Base-by-base conservation (phyloP, 2,113 vertebrate genomes). In the Onychostoma macrolepis region DNA sequence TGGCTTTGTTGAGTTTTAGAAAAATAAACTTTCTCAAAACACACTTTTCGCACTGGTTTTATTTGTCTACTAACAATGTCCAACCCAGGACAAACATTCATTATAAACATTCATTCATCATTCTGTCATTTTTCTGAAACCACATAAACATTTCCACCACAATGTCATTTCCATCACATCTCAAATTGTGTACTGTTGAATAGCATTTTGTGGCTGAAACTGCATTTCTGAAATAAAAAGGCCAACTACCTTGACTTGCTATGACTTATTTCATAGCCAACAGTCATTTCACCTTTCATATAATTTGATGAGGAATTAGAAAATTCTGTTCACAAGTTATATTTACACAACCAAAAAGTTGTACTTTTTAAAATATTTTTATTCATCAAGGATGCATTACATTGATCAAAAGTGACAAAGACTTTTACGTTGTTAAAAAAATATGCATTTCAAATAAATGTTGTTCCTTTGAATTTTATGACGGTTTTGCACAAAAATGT, bases 261-360 rank as follows among this genome's bases (percentile, higher is more conserved):
- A 48, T 15, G 12, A 48, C 12, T 48, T 48, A 13, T 45, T 45
- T 45, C 45, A 45, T 45, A 48, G 45, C 12, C 45, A 48, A 48
- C 45, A 48, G 45, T 48, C 13, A 48, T 53, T 53, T 53, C 63
- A 28, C 26, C 15, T 28, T 65, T 65, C 61, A 65, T 65, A 12
- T 13, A 65, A 26, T 65, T 15, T 63, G n/a, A 36, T 33, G 2
- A 69, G n/a, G 28, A 65, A 65, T 77, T 9, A 67, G 1, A 33
- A 36, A 71, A 28, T 45, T 79, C 41, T 79, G 75, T 79, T 86
- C 21, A 80, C 50, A 24, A 56, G 21, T 71, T 2, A 69, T 69
- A 33, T 69, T 30, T 69, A 69, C 65, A 63, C n/a, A 12, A 13
- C 61, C 11, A 4, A 67, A 67, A 67, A 67, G 63, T 38, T 19